Percentiles rank a stretch among this genome's conserved stretches.
Conservation (phyloP, 2,797 vertebrate species). For the Leptatherina wallacei region DNA sequence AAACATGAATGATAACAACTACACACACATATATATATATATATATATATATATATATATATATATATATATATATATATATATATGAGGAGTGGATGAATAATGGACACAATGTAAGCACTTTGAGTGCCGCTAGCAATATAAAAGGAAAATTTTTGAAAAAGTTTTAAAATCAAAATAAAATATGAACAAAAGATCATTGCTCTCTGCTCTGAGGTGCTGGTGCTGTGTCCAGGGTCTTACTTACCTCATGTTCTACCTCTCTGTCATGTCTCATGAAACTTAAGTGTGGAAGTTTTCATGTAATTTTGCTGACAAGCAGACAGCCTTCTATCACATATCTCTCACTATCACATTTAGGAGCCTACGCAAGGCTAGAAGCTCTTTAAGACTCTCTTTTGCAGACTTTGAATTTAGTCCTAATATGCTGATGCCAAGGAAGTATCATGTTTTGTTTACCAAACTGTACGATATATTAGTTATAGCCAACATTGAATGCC, state of each 20-base stretch:
- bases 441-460: neutral
- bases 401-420: neutral
- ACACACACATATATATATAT: too few relatives aligned
- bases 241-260: neutral
- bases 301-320: neutral
- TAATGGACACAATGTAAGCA: too few relatives aligned
- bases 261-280: constrained; percentile 8
- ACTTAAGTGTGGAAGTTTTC: neutral
- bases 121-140: too few relatives aligned
- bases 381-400: neutral
- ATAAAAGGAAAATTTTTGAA: too few relatives aligned
- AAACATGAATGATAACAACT: neutral
- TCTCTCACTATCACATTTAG: neutral
- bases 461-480: neutral
- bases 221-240: neutral
- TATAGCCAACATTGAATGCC: neutral
- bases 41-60: too few relatives aligned
- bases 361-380: neutral
- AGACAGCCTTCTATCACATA: constrained; percentile 2
- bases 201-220: neutral
- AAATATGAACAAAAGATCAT: neutral
- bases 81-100: too few relatives aligned
- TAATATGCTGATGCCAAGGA: neutral
- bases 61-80: too few relatives aligned
- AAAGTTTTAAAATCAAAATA: neutral